phyloP scores from a whole-genome alignment of 2,888 invertebrate species.

The Electrophaes corylata region DNA sequence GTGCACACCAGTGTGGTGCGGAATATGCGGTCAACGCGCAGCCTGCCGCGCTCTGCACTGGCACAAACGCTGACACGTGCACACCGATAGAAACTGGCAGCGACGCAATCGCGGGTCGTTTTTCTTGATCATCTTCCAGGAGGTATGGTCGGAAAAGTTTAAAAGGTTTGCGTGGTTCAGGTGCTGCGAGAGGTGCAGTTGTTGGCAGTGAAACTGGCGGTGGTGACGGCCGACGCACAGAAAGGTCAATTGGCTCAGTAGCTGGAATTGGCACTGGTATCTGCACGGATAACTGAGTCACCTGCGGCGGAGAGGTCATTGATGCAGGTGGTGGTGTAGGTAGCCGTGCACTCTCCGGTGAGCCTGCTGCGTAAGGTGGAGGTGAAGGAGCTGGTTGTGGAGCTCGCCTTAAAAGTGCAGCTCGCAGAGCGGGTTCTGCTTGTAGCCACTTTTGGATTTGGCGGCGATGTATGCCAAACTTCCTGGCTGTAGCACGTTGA shows the following conservation, averaged over 20 bases:
- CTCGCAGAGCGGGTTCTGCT: conserved; percentile 91
- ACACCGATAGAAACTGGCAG: conserved; percentile 66
- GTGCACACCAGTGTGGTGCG: conserved; percentile 87
- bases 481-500: conserved; percentile 94
- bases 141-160: conserved; percentile 92
- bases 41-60: conserved; percentile 74
- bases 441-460: conserved; percentile 97
- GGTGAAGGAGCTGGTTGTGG: conserved; percentile 79
- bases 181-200: conserved; percentile 53
- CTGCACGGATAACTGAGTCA: conserved; percentile 49
- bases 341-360: conserved; percentile 74
- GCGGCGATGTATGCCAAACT: conserved; percentile 94
- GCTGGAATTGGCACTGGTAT: conserved; percentile 56
- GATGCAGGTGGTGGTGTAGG: conserved; percentile 69
- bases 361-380: conserved; percentile 73
- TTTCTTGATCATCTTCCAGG: conserved; percentile 85
- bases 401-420: conserved; percentile 84
- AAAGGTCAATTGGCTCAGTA: conserved; percentile 69
- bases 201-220: conserved; percentile 63
- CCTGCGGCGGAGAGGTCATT: conserved; percentile 51
- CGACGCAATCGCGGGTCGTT: conserved; percentile 65
- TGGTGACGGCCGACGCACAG: conserved; percentile 66
- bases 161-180: conserved; percentile 85
- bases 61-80: conserved; percentile 78
- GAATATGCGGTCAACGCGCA: conserved; percentile 69